Percentiles rank a stretch among this genome's conserved stretches.
These are phyloP conservation scores for Dorcus parallelipipedus DNA, from an alignment of 2,888 invertebrate species.

Conservation along the genomic window DNA sequence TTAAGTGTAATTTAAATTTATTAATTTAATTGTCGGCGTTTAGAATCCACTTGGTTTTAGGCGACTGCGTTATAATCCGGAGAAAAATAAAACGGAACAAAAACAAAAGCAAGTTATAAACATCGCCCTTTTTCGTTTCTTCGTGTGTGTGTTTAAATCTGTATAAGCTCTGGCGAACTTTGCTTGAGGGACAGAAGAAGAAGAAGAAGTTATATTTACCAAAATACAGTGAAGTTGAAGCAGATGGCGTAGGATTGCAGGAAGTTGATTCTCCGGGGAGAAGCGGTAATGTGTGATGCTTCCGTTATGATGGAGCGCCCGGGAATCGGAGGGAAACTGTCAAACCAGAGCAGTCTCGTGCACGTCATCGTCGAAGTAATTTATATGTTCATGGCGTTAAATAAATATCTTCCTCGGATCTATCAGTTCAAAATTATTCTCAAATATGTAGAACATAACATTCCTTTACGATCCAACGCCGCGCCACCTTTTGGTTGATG, in stretches of 20 bases:
- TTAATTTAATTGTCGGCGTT: too few species aligned
- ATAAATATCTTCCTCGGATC: too few species aligned
- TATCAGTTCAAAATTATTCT: too few species aligned
- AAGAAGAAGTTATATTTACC: background rate
- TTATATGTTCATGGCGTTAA: too few species aligned
- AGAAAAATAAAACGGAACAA: too few species aligned
- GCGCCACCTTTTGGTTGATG: too few species aligned
- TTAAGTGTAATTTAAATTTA: too few species aligned
- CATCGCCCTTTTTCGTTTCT: background rate
- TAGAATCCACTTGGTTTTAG: too few species aligned
- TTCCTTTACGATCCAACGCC: too few species aligned
- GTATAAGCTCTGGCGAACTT: background rate
- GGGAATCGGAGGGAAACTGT: slow-evolving; percentile 14
- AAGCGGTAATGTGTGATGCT: slow-evolving; percentile 32
- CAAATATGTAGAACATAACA: too few species aligned
- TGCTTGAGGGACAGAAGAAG: background rate
- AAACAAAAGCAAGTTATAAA: too few species aligned
- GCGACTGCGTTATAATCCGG: too few species aligned
- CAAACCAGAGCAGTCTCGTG: background rate
- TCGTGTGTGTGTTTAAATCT: background rate
- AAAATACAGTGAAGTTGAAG: background rate
- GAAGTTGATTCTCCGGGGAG: slow-evolving; percentile 29
- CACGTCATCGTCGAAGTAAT: background rate
- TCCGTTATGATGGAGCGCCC: slow-evolving; percentile 26
- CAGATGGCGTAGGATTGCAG: background rate